Base-by-base conservation (phyloP, 2,797 vertebrate genomes). In the Poecilia picta region DNA sequence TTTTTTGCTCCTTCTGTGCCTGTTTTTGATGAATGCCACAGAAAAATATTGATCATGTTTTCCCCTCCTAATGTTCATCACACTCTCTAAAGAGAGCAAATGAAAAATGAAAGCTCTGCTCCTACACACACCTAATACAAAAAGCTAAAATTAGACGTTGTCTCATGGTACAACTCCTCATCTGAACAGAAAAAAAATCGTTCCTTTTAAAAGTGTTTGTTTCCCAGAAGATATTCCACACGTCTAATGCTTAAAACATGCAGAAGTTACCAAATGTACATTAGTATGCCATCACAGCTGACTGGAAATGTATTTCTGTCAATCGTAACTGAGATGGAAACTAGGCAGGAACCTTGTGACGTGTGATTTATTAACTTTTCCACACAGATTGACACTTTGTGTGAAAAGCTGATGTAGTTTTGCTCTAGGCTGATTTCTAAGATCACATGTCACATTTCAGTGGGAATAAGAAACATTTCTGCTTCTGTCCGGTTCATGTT, bases 21-120 rank as follows among this genome's bases (percentile, higher is more conserved):
- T 92, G 90, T 62, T 94, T 92, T 92, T 95, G 95, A 95, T 93
- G 91, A 92, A 95, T 92, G 92, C 89, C 89, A 93, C 87, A 80
- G 87, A 85, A 88, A 86, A 79, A 13, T 94, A 96, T 96, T 94
- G 95, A 96, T 95, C 92, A 93, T 80, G 87, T 85, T 88, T 78
- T 88, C 91, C 92, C 91, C 91, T 46, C 91, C 85, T 72, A 89
- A 88, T 91, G 88, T 92, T 94, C 87, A 92, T 94, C 86, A 82
- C 93, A 90, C 91, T 83, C 80, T 59, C 89, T 92, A 92, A 94
- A 94, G 88, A 93, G 87, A 88, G 91, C 92, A 94, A 94, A 94
- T 94, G 93, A 95, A 94, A 96, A 94, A 94, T 94, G 92, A 94
- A 95, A 91, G 81, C 59, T 33, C 84, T 75, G 25, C 66, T 79